phyloP scores from a whole-genome alignment of 2,113 vertebrate species.

The Chunga burmeisteri region DNA sequence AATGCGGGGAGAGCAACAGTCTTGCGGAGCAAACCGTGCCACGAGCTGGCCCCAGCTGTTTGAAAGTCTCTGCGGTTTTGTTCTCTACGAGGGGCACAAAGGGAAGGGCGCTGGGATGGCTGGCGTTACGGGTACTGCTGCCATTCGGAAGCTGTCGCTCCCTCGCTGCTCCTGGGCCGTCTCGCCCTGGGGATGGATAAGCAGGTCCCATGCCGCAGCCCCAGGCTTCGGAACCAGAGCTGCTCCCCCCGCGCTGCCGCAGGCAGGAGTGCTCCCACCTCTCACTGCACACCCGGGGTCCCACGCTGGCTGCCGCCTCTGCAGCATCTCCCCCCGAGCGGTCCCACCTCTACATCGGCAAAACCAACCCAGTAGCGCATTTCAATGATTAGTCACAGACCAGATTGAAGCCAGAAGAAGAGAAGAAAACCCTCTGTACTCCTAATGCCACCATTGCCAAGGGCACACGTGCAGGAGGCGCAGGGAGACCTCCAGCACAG shows the following conservation, averaged over 20 bases:
- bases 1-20: background rate
- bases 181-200: background rate
- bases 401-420: background rate
- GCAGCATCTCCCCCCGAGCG: background rate
- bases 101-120: background rate
- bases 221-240: background rate
- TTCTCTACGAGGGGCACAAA: background rate
- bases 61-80: background rate
- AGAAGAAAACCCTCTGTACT: background rate
- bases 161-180: background rate
- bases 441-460: background rate
- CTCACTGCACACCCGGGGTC: background rate
- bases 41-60: background rate
- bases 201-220: background rate
- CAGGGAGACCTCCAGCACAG: background rate
- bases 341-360: background rate
- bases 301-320: background rate
- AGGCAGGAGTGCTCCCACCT: too few species aligned
- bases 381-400: too few species aligned
- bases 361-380: background rate
- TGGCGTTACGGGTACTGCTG: background rate
- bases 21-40: background rate
- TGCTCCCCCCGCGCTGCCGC: background rate
- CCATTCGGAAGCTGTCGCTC: fast-evolving
- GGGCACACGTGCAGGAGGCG: background rate